These are phyloP conservation scores for Protonibea diacanthus DNA, from an alignment of 2,797 vertebrate species.

Conservation along the genomic window DNA sequence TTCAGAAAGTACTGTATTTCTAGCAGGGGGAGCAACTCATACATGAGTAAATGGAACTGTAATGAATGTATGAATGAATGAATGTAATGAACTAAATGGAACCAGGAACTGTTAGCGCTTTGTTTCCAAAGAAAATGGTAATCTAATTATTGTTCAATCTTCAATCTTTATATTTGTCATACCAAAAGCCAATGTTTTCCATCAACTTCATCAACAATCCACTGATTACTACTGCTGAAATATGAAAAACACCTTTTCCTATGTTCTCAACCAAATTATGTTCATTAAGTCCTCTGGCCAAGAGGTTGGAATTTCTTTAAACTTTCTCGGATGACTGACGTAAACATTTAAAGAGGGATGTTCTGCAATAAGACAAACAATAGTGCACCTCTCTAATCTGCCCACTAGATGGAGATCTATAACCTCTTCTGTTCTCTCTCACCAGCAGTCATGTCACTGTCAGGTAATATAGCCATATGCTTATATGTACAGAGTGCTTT, in stretches of 20 bases:
- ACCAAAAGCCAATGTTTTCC: conserved; percentile 2
- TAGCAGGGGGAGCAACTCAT: neutral
- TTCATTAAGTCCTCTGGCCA: neutral
- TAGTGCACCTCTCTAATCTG: conserved; percentile 9
- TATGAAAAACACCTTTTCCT: neutral
- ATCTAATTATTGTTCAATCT: conserved; percentile 15
- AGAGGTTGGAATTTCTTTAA: neutral
- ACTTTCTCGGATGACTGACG: neutral
- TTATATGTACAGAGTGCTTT: neutral
- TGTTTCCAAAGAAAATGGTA: neutral
- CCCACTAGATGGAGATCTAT: conserved; percentile 62
- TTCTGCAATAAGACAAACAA: neutral
- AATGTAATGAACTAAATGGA: no score
- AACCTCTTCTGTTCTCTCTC: neutral
- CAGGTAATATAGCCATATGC: neutral
- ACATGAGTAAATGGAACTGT: no score
- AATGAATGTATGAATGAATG: no score
- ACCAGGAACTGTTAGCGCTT: neutral
- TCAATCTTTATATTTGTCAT: conserved; percentile 19
- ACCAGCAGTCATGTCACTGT: neutral
- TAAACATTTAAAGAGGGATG: neutral
- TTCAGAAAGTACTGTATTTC: neutral
- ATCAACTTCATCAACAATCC: neutral
- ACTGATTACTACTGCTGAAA: neutral
- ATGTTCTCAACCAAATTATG: neutral